phyloP scores from a whole-genome alignment of 2,113 vertebrate species.

The Saguinus midas region DNA sequence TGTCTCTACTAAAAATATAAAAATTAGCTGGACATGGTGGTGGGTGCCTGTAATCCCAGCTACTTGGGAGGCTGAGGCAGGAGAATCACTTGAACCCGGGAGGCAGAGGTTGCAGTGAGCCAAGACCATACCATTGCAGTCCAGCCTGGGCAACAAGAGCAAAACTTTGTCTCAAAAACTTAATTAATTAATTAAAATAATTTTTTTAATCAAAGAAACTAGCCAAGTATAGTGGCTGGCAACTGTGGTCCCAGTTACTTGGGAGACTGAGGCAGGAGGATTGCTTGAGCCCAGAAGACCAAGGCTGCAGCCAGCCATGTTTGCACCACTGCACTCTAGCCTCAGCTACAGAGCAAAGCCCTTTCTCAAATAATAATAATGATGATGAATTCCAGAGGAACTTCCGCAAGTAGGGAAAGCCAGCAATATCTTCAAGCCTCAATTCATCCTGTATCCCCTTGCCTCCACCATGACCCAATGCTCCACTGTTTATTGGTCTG shows the following conservation, averaged over 20 bases:
- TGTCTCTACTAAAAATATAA: too few relatives aligned
- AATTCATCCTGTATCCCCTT: neutral
- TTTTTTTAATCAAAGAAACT: neutral
- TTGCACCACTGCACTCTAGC: neutral
- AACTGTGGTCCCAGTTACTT: neutral
- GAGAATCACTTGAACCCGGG: too few relatives aligned
- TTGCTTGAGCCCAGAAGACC: neutral
- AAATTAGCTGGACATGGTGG: too few relatives aligned
- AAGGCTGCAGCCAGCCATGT: neutral
- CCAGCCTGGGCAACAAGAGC: too few relatives aligned
- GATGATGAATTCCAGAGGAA: neutral
- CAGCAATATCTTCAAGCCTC: accelerated
- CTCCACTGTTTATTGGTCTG: neutral
- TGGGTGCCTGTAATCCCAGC: too few relatives aligned
- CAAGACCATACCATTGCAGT: too few relatives aligned
- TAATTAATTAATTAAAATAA: too few relatives aligned
- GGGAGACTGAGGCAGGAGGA: neutral
- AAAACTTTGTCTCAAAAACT: too few relatives aligned
- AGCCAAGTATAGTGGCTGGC: neutral
- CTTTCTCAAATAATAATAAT: neutral
- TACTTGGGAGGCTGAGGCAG: too few relatives aligned
- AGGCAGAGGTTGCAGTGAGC: too few relatives aligned
- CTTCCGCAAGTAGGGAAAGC: neutral
- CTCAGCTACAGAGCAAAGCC: too few relatives aligned
- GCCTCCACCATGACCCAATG: neutral